phyloP scores from a whole-genome alignment of 2,888 invertebrate species.

The Molanna angustata region DNA sequence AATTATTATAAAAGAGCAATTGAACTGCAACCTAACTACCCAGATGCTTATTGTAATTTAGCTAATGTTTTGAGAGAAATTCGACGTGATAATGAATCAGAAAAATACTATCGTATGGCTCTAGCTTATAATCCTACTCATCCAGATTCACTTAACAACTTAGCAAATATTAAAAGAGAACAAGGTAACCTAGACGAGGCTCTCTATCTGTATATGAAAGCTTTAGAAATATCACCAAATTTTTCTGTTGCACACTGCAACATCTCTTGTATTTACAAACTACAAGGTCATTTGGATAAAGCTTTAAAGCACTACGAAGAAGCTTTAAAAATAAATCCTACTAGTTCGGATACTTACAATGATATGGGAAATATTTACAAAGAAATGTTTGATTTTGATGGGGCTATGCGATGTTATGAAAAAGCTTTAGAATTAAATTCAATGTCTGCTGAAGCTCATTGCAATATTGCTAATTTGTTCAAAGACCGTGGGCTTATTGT shows the following conservation, averaged over 20 bases:
- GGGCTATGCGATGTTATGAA: constrained; percentile 87
- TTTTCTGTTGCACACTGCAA: constrained; percentile 95
- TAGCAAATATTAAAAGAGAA: constrained; percentile 91
- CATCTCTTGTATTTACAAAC: constrained; percentile 88
- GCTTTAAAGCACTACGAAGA: constrained; percentile 90
- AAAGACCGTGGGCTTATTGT: constrained; percentile 93
- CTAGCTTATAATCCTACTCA: constrained; percentile 83
- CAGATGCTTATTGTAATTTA: constrained; percentile 92
- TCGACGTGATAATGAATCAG: constrained; percentile 68
- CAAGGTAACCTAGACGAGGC: constrained; percentile 92
- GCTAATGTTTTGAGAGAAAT: constrained; percentile 44
- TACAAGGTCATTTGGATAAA: constrained; percentile 74
- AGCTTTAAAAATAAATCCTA: neutral
- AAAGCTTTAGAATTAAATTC: constrained; percentile 93
- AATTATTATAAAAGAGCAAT: constrained; percentile 86
- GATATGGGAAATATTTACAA: constrained; percentile 96
- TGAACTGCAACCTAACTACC: constrained; percentile 89
- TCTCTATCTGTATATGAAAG: constrained; percentile 72
- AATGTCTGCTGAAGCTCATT: constrained; percentile 92
- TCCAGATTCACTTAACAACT: constrained; percentile 90
- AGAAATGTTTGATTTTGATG: constrained; percentile 89
- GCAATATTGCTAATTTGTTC: constrained; percentile 90
- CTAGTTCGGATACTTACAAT: constrained; percentile 60
- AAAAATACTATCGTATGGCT: constrained; percentile 89
- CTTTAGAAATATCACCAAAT: constrained; percentile 92